A percentile compares a stretch with the other conserved stretches of the same genome.
These are phyloP conservation scores for Acanthosepion pharaonis DNA, from an alignment of 2,888 invertebrate genomes.

Conservation along the genomic window DNA sequence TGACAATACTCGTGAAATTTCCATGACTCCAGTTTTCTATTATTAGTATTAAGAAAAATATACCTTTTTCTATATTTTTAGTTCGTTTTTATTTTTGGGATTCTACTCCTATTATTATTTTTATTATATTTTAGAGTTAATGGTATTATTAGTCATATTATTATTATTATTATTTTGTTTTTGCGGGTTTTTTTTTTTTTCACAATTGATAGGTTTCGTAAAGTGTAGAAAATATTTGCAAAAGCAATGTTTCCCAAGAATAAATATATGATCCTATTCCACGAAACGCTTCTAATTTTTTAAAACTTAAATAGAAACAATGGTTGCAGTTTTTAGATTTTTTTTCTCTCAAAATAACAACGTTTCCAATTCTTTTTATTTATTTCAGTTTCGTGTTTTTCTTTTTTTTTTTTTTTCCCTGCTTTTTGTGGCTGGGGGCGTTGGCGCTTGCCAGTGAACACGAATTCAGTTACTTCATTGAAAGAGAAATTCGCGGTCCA, in stretches of 20 bases:
- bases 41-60: too few species aligned
- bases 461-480: neutral
- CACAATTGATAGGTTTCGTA: neutral
- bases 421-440: neutral
- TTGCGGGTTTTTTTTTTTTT: neutral
- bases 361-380: neutral
- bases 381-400: neutral
- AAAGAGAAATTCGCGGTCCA: neutral
- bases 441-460: neutral
- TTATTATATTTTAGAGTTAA: too few species aligned
- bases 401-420: neutral
- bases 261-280: neutral
- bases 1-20: too few species aligned
- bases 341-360: neutral
- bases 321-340: neutral
- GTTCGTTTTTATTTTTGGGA: too few species aligned
- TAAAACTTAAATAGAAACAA: too few species aligned
- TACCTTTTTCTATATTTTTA: too few species aligned
- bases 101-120: too few species aligned
- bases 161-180: too few species aligned
- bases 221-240: neutral
- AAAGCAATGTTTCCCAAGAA: neutral
- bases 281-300: neutral
- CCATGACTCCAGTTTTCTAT: too few species aligned
- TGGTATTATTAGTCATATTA: too few species aligned